Evolutionary conservation across 2,113 vertebrate genomes (phyloP).

Genomic region (Montifringilla adamsi): DNA sequence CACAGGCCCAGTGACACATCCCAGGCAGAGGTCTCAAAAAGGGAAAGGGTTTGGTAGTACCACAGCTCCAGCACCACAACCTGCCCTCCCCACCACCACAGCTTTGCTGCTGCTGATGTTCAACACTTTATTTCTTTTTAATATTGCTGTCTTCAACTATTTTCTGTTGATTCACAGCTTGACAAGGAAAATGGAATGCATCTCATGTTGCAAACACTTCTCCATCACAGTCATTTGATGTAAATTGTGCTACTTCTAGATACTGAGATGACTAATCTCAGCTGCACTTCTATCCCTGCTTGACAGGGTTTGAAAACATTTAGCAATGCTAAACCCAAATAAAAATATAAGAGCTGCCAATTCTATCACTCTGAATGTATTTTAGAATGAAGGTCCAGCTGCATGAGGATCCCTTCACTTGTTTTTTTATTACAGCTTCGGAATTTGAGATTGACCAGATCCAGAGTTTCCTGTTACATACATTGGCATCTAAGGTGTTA

Average conservation of each 20-base stretch:
- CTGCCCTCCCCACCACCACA: not conserved
- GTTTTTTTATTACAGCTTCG: not conserved
- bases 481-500: not conserved
- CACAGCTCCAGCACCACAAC: not conserved
- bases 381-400: not conserved
- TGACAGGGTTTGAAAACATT: slow-evolving; percentile 12
- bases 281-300: not conserved
- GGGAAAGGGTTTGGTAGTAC: not conserved
- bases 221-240: not conserved
- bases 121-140: not conserved
- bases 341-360: slow-evolving; percentile 26
- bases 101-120: rapidly evolving
- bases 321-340: not conserved
- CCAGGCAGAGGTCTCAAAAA: not conserved
- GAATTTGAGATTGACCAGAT: not conserved
- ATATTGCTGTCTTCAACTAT: not conserved
- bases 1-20: rapidly evolving
- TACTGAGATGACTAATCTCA: slow-evolving; percentile 22
- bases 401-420: not conserved
- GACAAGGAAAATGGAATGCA: not conserved
- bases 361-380: slow-evolving; percentile 29
- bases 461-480: not conserved
- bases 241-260: slow-evolving; percentile 23
- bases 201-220: not conserved
- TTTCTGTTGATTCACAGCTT: not conserved